Conservation (phyloP, 30 jellyfish, hydroid and myxozoan species). For the Aurelia sp. region DNA sequence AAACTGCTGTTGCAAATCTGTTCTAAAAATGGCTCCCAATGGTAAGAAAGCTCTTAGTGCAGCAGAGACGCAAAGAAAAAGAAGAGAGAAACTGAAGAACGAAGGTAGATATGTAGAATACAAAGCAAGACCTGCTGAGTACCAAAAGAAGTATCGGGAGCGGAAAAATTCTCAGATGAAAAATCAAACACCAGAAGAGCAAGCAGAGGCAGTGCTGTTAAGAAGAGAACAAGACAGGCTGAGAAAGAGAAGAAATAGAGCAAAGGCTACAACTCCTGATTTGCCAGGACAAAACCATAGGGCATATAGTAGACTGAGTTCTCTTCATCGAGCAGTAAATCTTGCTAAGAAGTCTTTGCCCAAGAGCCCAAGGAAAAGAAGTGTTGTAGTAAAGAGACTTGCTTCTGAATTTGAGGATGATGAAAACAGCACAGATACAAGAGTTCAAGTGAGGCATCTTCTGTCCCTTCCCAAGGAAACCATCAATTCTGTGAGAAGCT, state of each 20-base stretch:
- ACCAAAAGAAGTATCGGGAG: constrained; percentile 13
- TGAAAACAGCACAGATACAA: too few relatives aligned
- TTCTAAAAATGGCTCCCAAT: not conserved
- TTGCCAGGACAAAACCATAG: not conserved
- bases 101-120: constrained; percentile 16
- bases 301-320: constrained; percentile 21
- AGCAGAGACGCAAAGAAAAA: constrained; percentile 60
- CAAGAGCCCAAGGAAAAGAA: too few relatives aligned
- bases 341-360: too few relatives aligned
- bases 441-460: too few relatives aligned
- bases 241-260: constrained; percentile 37
- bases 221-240: constrained; percentile 50
- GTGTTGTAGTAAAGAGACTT: too few relatives aligned
- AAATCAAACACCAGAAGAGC: constrained; percentile 30
- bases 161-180: not conserved
- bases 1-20: not conserved
- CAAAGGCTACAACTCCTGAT: not conserved
- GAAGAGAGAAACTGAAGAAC: constrained; percentile 43
- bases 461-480: too few relatives aligned
- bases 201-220: not conserved
- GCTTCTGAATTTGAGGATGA: too few relatives aligned
- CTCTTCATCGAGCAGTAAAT: constrained; percentile 43
- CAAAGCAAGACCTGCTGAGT: constrained; percentile 14
- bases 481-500: too few relatives aligned
- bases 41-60: constrained; percentile 26